Evolutionary conservation across 23 tunicate genomes (phyloP).

Genomic region (Styela clava): DNA sequence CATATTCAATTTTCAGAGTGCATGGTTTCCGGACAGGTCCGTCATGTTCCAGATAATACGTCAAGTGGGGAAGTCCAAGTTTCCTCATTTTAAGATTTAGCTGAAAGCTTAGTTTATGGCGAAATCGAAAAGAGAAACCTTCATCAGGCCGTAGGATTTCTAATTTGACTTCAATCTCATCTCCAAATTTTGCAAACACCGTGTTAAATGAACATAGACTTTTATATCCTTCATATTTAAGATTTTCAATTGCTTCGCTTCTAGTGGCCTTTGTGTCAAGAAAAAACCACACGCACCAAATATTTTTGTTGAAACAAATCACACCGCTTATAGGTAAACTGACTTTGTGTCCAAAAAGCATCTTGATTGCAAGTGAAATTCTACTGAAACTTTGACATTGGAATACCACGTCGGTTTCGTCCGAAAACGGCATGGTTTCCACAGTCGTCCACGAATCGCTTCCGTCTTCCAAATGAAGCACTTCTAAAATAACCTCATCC

Average conservation of each 20-base stretch:
- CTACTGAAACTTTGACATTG: background rate
- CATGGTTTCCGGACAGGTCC: background rate
- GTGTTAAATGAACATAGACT: background rate
- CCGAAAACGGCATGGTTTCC: background rate
- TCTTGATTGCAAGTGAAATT: background rate
- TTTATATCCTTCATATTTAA: background rate
- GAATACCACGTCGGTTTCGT: background rate
- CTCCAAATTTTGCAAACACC: background rate
- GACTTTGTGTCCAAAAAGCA: background rate
- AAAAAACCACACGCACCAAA: background rate
- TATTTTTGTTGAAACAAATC: background rate
- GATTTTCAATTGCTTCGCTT: background rate
- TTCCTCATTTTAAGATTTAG: background rate
- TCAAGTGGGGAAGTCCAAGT: background rate
- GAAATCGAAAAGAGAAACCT: background rate
- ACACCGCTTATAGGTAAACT: background rate
- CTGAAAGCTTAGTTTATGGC: background rate
- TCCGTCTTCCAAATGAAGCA: background rate
- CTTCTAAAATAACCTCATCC: background rate
- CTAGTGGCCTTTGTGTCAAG: background rate
- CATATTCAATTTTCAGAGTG: background rate
- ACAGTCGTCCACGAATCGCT: background rate
- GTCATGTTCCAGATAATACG: background rate
- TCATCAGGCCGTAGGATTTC: background rate
- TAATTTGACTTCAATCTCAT: background rate